Percentiles rank a stretch among this genome's conserved stretches.
phyloP scores from a whole-genome alignment of 2,113 vertebrate genomes.

The Pelvicachromis taeniatus region DNA sequence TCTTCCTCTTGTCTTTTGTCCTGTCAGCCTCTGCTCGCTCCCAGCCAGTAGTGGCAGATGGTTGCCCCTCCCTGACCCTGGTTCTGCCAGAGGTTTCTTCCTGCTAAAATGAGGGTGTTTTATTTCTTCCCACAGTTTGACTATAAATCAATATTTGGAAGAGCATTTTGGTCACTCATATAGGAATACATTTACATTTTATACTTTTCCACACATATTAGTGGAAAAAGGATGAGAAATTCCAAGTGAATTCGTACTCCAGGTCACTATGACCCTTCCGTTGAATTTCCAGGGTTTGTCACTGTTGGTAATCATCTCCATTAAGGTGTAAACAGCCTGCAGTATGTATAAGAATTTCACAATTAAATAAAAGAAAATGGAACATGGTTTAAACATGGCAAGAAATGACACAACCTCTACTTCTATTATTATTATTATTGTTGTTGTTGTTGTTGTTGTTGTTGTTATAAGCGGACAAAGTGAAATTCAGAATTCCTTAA shows the following conservation, averaged over 20 bases:
- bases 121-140: neutral
- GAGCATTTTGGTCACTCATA: neutral
- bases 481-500: neutral
- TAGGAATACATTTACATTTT: neutral
- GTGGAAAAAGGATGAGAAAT: neutral
- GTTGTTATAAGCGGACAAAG: neutral
- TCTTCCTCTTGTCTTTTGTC: neutral
- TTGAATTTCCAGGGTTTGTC: neutral
- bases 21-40: neutral
- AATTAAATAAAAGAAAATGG: neutral
- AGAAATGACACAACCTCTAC: neutral
- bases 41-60: neutral
- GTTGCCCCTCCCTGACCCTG: neutral
- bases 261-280: neutral
- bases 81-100: neutral
- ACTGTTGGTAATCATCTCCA: neutral
- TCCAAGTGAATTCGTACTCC: neutral
- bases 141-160: neutral
- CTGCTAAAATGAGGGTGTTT: neutral
- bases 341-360: neutral
- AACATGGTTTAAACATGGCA: neutral
- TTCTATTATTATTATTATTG: too few species aligned
- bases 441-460: too few species aligned
- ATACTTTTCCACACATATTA: neutral
- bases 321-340: neutral